A percentile compares a stretch with the other conserved stretches of the same genome.
Conservation (phyloP, 2,797 vertebrate species). For the Okamejei kenojei region DNA sequence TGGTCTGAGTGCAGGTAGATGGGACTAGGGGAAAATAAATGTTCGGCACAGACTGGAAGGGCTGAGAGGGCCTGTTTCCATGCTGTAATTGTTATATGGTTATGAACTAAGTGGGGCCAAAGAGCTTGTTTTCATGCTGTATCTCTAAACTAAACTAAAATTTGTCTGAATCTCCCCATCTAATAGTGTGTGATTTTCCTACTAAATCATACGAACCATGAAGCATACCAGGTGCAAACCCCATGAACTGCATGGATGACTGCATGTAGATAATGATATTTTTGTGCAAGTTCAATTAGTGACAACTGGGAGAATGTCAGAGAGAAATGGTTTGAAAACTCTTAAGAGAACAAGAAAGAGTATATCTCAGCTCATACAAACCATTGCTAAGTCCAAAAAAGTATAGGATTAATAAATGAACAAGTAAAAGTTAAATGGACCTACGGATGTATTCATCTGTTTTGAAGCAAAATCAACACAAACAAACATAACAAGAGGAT, state of each 20-base stretch:
- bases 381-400: no score
- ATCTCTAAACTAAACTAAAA: no score
- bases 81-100: no score
- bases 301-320: background rate
- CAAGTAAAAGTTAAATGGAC: background rate
- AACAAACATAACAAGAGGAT: no score
- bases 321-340: background rate
- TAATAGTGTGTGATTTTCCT: background rate
- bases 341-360: background rate
- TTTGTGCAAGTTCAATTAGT: background rate
- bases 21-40: no score
- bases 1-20: no score
- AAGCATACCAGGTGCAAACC: background rate
- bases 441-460: background rate
- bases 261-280: background rate
- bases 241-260: background rate
- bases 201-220: background rate
- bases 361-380: background rate
- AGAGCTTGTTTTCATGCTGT: no score
- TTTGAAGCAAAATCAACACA: background rate
- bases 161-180: background rate
- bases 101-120: no score
- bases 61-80: no score
- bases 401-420: background rate
- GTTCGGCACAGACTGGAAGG: no score